Evolutionary conservation across 2,888 invertebrate species (phyloP), one percentile per base, ranked within the genome.

Genomic region (Pollenia labialis): DNA sequence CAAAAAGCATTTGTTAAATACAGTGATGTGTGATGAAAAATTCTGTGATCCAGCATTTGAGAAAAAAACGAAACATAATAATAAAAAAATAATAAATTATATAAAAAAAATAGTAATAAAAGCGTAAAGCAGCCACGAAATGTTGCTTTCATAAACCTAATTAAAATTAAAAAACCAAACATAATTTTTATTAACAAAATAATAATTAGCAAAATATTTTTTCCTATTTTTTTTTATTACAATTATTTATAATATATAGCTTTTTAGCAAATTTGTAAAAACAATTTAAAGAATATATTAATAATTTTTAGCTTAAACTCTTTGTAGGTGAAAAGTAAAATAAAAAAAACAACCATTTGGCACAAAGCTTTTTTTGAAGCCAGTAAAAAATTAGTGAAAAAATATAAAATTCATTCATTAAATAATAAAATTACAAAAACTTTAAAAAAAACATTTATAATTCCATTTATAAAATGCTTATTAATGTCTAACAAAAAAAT

Each of bases 31-130:
- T 93, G 92, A 93, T 92, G 92, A 89, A 91, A 92, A 92, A 92
- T 93, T 93, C 93, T 93, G 93, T 93, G 93, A 93, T 93, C 91
- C 92, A 90, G 90, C 90, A 90, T 90, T 89, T 88, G 88, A 90
- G 89, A 88, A 90, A 88, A 89, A 88, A 46, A 62, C 32, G 32
- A 23, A 8, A 71, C 11, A 80, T 46, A 16, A 72, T 48, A 60
- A 77, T 42, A 75, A 88, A 87, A 86, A 44, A 88, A 77, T 44
- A 46, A 62, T 56, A 85, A 48, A 50, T 68, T 16, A 75, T n/a
- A 68, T 42, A 23, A 48, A 77, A 64, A 54, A 81, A 66, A 56
- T 77, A 66, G 18, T 46, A 48, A 66, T n/a, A 52, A 60, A 81
- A 23, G 56, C 48, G 23, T 56, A 76, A 52, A 50, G 14, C 8